Evolutionary conservation across 2,113 vertebrate genomes (phyloP).

Genomic region (Pluvialis apricaria): DNA sequence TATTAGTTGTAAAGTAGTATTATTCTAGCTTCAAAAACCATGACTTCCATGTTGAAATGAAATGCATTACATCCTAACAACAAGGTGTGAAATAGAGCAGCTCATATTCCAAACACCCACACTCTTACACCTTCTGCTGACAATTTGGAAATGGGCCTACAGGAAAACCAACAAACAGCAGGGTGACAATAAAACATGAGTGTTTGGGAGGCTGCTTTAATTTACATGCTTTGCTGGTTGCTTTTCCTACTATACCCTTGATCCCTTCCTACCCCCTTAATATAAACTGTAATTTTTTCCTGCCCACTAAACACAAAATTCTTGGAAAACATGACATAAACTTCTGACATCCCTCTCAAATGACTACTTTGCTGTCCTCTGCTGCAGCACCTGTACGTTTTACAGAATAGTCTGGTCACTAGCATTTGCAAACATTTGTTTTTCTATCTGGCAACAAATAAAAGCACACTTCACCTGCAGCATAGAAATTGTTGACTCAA

Average conservation of each 20-base stretch:
- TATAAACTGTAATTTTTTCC: background rate
- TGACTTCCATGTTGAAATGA: background rate
- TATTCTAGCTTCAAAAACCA: background rate
- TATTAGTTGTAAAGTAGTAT: background rate
- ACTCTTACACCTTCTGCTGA: background rate
- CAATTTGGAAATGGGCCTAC: background rate
- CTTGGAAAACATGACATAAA: background rate
- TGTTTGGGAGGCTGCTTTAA: background rate
- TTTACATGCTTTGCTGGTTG: background rate
- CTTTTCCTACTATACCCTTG: background rate
- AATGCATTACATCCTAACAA: background rate
- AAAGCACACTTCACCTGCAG: background rate
- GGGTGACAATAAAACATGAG: background rate
- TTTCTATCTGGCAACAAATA: background rate
- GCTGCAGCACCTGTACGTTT: background rate
- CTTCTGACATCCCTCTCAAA: background rate
- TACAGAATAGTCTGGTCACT: background rate
- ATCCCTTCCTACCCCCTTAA: background rate
- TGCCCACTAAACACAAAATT: background rate
- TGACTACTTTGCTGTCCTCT: background rate
- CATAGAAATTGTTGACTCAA: background rate
- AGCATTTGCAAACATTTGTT: background rate
- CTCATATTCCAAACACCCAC: background rate
- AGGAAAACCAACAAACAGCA: background rate
- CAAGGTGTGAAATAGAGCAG: background rate